Evolutionary conservation across 2,888 invertebrate genomes (phyloP), one percentile per base, ranked within the genome.

Genomic region (Cosmia trapezina): DNA sequence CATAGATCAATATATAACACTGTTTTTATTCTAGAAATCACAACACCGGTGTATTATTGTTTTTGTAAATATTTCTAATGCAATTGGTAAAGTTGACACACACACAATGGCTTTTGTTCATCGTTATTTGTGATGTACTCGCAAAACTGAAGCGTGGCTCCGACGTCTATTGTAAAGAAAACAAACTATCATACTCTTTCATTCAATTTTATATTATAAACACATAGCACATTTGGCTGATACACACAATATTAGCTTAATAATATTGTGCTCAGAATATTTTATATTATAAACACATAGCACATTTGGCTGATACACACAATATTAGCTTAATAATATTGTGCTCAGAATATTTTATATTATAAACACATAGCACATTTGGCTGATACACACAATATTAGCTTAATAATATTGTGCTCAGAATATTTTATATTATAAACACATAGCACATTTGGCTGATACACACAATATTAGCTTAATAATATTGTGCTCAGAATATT

Each of bases 91-190:
- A 51, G 11, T 68, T 49, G 9, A 51, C 41, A 76, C 11, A 37
- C 12, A 43, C n/a, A 62, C 12, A 47, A 60, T 66, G 17, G 33
- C 62, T 37, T 65, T 60, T 19, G 14, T 60, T 12, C 37, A 37
- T 63, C 19, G 7, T 9, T 61, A 65, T 75, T 75, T 22, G 45
- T 69, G 72, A 63, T 60, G 51, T 41, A 7, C 14, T 41, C 5
- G 12, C 33, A 47, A 33, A 19, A 19, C 28, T 12, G 45, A 51
- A 75, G 14, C 22, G 17, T 37, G 41, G n/a, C 54, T 51, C 41
- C 53, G 43, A 12, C 33, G n/a, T 43, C 0, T 19, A 62, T 65
- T 75, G 43, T 70, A 47, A 45, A 61, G 1, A 65, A 75, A 79
- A 60, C 22, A 67, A 64, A 57, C 28, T 19, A 4, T 28, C 11